phyloP scores from a whole-genome alignment of 2,888 invertebrate genomes.

The Brachycybe producta region DNA sequence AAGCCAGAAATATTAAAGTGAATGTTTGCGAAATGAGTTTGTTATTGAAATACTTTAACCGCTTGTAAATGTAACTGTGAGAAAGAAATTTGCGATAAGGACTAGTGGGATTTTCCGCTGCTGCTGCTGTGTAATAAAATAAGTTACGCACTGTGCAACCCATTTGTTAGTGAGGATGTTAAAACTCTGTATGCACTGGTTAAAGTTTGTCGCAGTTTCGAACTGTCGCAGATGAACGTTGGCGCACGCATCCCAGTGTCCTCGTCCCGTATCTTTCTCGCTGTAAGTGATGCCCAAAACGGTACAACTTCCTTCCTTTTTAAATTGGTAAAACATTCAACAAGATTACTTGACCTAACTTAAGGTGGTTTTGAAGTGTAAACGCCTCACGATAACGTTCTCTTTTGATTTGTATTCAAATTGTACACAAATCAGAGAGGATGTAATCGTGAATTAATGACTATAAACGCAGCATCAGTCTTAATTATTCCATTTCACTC shows the following conservation, averaged over 20 bases:
- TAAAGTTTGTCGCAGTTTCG: slow-evolving; percentile 70
- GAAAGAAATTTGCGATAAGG: too few relatives aligned
- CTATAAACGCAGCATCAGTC: not conserved
- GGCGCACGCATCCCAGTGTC: slow-evolving; percentile 72
- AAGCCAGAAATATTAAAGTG: slow-evolving; percentile 72
- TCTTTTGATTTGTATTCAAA: too few relatives aligned
- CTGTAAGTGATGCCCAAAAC: slow-evolving; percentile 70
- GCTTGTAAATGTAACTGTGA: slow-evolving; percentile 70
- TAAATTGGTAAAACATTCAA: slow-evolving; percentile 7
- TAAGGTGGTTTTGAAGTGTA: too few relatives aligned
- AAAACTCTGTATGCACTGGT: slow-evolving; percentile 78
- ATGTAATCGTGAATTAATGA: too few relatives aligned
- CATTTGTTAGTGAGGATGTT: slow-evolving; percentile 93
- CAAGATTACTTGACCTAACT: too few relatives aligned
- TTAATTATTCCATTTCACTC: too few relatives aligned
- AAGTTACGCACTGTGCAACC: slow-evolving; percentile 55
- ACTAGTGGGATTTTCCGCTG: too few relatives aligned
- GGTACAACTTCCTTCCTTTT: slow-evolving; percentile 40
- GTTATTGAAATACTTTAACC: slow-evolving; percentile 79
- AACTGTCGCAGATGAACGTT: slow-evolving; percentile 72
- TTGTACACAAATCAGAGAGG: not conserved
- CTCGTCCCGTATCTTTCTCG: slow-evolving; percentile 51
- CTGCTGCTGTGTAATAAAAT: not conserved
- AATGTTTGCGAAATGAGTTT: slow-evolving; percentile 61
- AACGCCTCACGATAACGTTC: not conserved